A percentile compares a stretch with the other conserved stretches of the same genome.
Conservation (phyloP, 2,113 vertebrate species). For the Ivindomyrus marchei region DNA sequence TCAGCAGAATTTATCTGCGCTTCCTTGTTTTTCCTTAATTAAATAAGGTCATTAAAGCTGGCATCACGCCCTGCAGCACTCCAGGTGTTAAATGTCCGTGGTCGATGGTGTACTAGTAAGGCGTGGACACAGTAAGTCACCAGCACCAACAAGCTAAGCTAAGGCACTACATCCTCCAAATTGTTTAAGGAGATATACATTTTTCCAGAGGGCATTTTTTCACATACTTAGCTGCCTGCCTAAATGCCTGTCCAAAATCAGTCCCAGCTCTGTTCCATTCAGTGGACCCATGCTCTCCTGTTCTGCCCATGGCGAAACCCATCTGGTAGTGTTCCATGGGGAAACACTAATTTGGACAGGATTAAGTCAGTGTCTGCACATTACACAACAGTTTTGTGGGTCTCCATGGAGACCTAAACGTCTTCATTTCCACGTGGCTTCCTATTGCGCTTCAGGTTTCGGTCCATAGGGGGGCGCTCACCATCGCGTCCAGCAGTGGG, state of each 20-base stretch:
- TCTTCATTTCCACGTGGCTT: not conserved
- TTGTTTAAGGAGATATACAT: not conserved
- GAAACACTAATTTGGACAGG: not conserved
- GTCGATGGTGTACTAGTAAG: not conserved
- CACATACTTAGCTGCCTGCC: not conserved
- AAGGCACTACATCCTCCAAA: not conserved
- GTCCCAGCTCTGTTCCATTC: not conserved
- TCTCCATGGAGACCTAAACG: not conserved
- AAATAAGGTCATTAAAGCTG: not conserved
- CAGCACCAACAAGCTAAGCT: not conserved
- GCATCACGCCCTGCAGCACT: not conserved
- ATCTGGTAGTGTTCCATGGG: not conserved
- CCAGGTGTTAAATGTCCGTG: not conserved
- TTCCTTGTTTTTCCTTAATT: not conserved
- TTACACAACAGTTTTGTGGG: not conserved
- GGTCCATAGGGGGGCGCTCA: slow-evolving; percentile 49
- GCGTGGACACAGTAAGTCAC: not conserved
- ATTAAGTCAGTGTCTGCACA: not conserved
- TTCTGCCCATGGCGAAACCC: not conserved
- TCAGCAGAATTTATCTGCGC: not conserved
- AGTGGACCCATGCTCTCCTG: not conserved
- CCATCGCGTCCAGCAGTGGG: slow-evolving; percentile 95
- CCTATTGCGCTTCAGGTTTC: not conserved
- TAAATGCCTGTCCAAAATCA: not conserved
- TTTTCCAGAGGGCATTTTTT: not conserved